A percentile compares a stretch with the other conserved stretches of the same genome.
Conservation (phyloP, 1,140 invertebrate genomes). For the Popillia japonica region DNA sequence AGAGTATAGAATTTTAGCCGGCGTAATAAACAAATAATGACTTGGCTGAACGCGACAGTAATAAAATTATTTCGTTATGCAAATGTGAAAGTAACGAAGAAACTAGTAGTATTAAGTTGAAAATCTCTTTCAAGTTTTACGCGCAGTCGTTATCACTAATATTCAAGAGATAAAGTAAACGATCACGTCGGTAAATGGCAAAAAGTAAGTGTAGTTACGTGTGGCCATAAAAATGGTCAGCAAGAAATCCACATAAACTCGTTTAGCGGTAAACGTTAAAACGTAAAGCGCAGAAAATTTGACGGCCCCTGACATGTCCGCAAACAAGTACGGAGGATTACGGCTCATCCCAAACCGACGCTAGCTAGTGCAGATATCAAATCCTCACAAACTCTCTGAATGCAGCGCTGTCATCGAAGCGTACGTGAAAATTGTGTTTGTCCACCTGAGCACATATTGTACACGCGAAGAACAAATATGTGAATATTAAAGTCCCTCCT, state of each 20-base stretch:
- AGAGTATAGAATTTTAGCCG: too few species aligned
- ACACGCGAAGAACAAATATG: constrained; percentile 28
- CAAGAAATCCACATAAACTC: constrained; percentile 29
- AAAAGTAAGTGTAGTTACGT: constrained; percentile 15
- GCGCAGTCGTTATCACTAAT: not conserved
- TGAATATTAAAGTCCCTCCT: constrained; percentile 17
- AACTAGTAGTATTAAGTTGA: too few species aligned
- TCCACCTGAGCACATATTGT: constrained; percentile 29
- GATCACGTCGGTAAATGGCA: not conserved
- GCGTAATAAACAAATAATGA: too few species aligned
- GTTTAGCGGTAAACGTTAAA: constrained; percentile 17
- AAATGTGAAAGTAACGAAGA: too few species aligned
- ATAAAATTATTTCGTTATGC: too few species aligned
- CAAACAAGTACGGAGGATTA: constrained; percentile 16
- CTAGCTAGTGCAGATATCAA: constrained; percentile 10
- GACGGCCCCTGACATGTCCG: constrained; percentile 21
- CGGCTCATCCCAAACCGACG: not conserved
- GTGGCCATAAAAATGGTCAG: constrained; percentile 20
- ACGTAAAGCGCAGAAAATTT: constrained; percentile 20
- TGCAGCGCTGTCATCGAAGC: not conserved
- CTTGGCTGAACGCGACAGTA: too few species aligned
- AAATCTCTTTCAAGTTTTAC: not conserved
- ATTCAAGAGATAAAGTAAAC: constrained; percentile 2
- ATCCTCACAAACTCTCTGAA: constrained; percentile 8
- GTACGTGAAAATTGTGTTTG: constrained; percentile 8